Evolutionary conservation across 2,797 vertebrate genomes (phyloP).

Genomic region (Squalus acanthias): DNA sequence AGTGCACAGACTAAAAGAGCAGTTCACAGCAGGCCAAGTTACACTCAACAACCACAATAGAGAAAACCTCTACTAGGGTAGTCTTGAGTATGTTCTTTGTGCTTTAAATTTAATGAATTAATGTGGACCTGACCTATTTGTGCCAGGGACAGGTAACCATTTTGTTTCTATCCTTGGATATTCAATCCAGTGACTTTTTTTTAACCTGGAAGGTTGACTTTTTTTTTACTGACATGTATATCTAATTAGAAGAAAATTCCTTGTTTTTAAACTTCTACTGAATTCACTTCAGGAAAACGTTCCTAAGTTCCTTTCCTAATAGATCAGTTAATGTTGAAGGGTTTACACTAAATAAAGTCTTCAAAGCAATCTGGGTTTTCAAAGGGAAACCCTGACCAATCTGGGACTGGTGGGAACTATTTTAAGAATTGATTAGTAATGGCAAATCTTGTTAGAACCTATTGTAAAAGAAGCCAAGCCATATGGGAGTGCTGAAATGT

Average conservation of each 20-base stretch:
- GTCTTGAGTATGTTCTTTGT: conserved; percentile 23
- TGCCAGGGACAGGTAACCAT: not conserved
- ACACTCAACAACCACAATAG: conserved; percentile 1
- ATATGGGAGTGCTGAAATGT: conserved; percentile 58
- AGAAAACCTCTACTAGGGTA: not conserved
- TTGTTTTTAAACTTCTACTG: not conserved
- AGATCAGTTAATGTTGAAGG: conserved; percentile 13
- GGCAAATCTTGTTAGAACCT: conserved; percentile 61
- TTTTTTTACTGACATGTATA: not conserved
- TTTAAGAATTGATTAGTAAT: conserved; percentile 59
- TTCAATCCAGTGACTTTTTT: not conserved
- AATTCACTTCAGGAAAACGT: conserved; percentile 18
- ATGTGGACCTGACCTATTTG: conserved; percentile 4
- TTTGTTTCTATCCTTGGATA: not conserved
- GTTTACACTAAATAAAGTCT: conserved; percentile 34
- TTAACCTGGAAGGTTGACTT: not conserved
- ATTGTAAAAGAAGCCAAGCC: conserved; percentile 55
- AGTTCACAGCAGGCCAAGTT: conserved; percentile 7
- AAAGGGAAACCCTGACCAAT: conserved; percentile 32
- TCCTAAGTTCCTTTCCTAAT: not conserved
- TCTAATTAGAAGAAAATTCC: not conserved
- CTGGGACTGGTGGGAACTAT: conserved; percentile 51
- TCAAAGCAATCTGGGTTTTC: conserved; percentile 25
- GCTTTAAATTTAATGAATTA: conserved; percentile 7
- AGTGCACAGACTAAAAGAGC: not conserved